Percentiles rank a stretch among this genome's conserved stretches.
Evolutionary conservation across 2,888 invertebrate species (phyloP).

Genomic region (Tiliacea aurago): DNA sequence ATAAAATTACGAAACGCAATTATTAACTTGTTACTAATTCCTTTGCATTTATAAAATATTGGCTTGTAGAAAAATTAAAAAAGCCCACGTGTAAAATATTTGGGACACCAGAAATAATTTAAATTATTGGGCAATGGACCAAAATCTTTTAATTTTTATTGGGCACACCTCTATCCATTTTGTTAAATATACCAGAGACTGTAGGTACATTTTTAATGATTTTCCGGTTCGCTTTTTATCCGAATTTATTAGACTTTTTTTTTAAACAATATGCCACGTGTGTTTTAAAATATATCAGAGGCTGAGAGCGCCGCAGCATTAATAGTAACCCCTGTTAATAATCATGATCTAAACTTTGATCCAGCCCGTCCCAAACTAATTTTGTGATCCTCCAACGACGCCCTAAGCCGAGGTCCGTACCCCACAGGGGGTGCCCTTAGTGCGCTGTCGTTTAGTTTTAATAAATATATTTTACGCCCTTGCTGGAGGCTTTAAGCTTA

Average conservation of each 20-base stretch:
- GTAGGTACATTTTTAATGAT: not conserved
- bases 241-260: not conserved
- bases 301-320: too few species aligned
- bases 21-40: not conserved
- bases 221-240: constrained; percentile 5
- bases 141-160: constrained; percentile 27
- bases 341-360: too few species aligned
- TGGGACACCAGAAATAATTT: constrained; percentile 15
- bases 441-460: too few species aligned
- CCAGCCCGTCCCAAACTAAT: too few species aligned
- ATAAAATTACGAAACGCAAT: not conserved
- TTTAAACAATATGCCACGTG: constrained; percentile 3
- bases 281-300: not conserved
- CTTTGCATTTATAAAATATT: not conserved
- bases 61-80: not conserved
- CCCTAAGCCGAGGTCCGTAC: too few species aligned
- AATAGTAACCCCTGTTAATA: too few species aligned
- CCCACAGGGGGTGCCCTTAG: too few species aligned
- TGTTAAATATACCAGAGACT: not conserved
- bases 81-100: constrained; percentile 28
- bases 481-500: too few species aligned
- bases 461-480: too few species aligned
- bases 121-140: constrained; percentile 29
- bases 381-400: too few species aligned
- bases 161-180: not conserved